These are phyloP conservation scores for Andrena bucephala DNA, from an alignment of 2,888 invertebrate genomes.

Conservation along the genomic window DNA sequence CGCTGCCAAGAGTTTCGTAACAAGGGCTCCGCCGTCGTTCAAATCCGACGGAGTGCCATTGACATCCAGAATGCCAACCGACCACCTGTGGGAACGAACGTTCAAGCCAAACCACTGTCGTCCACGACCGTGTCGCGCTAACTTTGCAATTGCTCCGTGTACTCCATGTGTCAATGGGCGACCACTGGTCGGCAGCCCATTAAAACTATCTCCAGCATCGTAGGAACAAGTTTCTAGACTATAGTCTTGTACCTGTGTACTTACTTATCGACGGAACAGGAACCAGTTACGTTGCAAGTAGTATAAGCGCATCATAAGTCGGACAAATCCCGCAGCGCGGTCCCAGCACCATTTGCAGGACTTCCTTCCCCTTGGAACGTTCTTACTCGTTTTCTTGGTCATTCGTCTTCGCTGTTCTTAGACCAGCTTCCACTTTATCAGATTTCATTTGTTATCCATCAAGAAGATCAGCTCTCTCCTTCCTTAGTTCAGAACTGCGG, in stretches of 20 bases:
- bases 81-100: conserved; percentile 70
- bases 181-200: neutral
- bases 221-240: neutral
- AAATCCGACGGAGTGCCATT: conserved; percentile 55
- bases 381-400: no score
- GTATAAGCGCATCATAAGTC: neutral
- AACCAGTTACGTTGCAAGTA: neutral
- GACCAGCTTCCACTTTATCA: neutral
- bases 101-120: conserved; percentile 63
- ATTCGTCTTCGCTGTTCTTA: no score
- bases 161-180: neutral
- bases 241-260: neutral
- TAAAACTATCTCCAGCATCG: neutral
- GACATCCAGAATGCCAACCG: conserved; percentile 69
- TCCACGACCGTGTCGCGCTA: conserved; percentile 27
- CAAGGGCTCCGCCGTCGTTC: conserved; percentile 17
- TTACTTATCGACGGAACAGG: neutral
- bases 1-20: conserved; percentile 69
- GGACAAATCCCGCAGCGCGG: neutral
- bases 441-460: neutral
- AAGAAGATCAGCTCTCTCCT: neutral
- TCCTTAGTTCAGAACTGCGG: neutral
- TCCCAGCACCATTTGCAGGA: no score
- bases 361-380: no score
- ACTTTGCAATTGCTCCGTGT: conserved; percentile 34